phyloP scores from a whole-genome alignment of 1,140 invertebrate species.

The Papilio machaon region DNA sequence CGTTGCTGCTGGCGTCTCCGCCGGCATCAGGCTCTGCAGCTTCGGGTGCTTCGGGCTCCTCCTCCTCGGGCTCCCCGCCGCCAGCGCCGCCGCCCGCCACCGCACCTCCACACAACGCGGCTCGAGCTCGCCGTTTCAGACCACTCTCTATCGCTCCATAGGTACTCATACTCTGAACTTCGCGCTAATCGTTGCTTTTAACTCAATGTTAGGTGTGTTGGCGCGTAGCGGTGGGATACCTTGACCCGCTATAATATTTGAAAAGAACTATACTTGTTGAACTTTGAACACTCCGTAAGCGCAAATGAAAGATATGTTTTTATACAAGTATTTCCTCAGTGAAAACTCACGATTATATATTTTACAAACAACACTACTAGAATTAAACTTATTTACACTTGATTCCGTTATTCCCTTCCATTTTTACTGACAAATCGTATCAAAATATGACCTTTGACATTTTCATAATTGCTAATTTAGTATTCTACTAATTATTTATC shows the following conservation, averaged over 20 bases:
- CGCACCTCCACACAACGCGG: conserved; percentile 58
- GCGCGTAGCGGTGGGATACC: too few relatives aligned
- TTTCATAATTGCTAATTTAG: not conserved
- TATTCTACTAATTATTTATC: not conserved
- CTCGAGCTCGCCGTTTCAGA: conserved; percentile 62
- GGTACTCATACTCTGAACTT: conserved; percentile 32
- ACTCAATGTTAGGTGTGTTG: too few relatives aligned
- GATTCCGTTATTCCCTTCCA: not conserved
- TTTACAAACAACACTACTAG: not conserved
- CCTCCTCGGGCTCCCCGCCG: conserved; percentile 55
- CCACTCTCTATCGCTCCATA: conserved; percentile 65
- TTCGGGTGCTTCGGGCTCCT: conserved; percentile 47
- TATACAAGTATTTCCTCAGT: not conserved
- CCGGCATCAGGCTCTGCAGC: conserved; percentile 46
- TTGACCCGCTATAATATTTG: too few relatives aligned
- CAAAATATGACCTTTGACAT: not conserved
- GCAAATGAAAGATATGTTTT: not conserved
- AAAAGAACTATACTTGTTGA: too few relatives aligned
- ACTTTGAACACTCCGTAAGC: too few relatives aligned
- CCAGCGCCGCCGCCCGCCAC: conserved; percentile 44
- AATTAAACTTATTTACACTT: not conserved
- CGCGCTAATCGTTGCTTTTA: too few relatives aligned
- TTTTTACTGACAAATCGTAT: too few relatives aligned
- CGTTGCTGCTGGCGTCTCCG: conserved; percentile 54
- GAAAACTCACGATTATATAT: not conserved